Percentiles rank a stretch among this genome's conserved stretches.
These are phyloP conservation scores for Acleris sparsana DNA, from an alignment of 2,888 invertebrate species.

Conservation along the genomic window DNA sequence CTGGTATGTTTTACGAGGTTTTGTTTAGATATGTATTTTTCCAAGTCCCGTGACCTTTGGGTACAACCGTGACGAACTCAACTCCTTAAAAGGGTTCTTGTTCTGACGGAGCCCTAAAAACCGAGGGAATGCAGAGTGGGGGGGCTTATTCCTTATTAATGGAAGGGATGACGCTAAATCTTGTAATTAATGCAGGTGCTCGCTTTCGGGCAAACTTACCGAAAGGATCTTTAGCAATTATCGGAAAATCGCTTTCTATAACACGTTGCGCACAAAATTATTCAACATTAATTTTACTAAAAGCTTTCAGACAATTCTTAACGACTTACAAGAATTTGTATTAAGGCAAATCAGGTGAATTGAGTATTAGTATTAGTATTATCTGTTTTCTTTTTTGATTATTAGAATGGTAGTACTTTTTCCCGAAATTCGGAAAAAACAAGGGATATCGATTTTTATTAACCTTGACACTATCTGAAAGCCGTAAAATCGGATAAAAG, in stretches of 20 bases:
- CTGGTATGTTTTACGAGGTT: background rate
- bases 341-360: constrained; percentile 11
- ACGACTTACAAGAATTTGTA: constrained; percentile 51
- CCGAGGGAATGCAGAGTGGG: constrained; percentile 46
- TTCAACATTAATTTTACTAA: constrained; percentile 67
- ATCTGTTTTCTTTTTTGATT: constrained; percentile 4
- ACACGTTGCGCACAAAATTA: constrained; percentile 64
- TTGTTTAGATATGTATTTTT: background rate
- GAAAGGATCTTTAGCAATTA: constrained; percentile 67
- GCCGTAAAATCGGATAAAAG: constrained; percentile 26
- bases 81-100: constrained; percentile 34
- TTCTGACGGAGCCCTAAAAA: constrained; percentile 33
- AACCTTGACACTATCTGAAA: constrained; percentile 16
- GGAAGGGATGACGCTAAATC: constrained; percentile 75
- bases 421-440: background rate
- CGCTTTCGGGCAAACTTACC: constrained; percentile 60
- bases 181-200: constrained; percentile 79
- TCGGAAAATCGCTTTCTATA: constrained; percentile 68
- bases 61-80: background rate
- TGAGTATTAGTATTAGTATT: background rate
- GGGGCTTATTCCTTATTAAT: constrained; percentile 73
- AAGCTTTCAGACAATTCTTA: constrained; percentile 58
- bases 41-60: background rate
- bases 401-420: background rate
- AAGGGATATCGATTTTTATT: background rate